Evolutionary conservation across 2,797 vertebrate species (phyloP).

Genomic region (Salmo trutta): DNA sequence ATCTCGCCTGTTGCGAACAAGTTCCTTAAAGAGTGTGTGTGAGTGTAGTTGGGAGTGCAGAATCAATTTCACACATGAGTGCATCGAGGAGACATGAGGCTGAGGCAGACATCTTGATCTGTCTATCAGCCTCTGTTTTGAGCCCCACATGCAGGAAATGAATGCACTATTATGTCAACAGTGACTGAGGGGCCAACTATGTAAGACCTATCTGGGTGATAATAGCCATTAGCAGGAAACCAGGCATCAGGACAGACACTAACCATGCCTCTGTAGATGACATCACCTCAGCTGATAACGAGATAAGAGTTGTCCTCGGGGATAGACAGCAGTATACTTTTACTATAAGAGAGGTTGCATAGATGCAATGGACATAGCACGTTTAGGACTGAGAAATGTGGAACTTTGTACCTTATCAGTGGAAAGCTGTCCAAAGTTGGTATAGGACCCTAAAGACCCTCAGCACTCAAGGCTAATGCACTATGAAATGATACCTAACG

Average conservation of each 20-base stretch:
- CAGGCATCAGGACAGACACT: not conserved
- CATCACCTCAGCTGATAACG: not conserved
- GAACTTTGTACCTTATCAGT: not conserved
- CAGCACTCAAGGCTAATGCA: not conserved
- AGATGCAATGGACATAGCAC: not conserved
- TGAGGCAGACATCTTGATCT: slow-evolving; percentile 55
- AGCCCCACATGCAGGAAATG: not conserved
- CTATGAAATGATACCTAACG: too few relatives aligned
- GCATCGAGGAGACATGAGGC: slow-evolving; percentile 54
- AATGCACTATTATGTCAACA: not conserved
- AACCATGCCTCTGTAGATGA: not conserved
- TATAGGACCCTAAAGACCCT: too few relatives aligned
- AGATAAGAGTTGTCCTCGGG: not conserved
- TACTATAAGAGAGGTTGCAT: not conserved
- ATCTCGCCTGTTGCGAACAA: too few relatives aligned
- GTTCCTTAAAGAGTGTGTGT: slow-evolving; percentile 1
- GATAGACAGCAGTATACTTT: not conserved
- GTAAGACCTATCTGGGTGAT: not conserved
- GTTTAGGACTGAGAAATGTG: not conserved
- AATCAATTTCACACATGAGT: slow-evolving; percentile 74
- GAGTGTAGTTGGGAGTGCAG: slow-evolving; percentile 44
- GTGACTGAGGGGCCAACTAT: not conserved
- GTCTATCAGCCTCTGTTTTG: slow-evolving; percentile 53
- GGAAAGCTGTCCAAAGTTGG: not conserved
- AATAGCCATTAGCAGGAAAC: not conserved